phyloP scores from a whole-genome alignment of 2,888 invertebrate genomes.

The Parapristionchus giblindavisi region DNA sequence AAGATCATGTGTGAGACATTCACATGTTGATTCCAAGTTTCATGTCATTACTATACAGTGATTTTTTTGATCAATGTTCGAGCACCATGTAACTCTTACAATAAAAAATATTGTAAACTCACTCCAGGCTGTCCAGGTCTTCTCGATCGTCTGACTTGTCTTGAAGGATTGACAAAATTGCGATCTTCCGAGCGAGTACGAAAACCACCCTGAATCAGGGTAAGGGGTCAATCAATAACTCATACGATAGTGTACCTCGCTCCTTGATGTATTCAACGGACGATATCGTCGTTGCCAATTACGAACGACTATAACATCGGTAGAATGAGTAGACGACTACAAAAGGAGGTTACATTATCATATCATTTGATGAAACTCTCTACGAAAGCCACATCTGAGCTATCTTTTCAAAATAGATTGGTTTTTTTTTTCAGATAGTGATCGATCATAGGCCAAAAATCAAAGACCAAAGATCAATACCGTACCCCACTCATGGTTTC shows the following conservation, averaged over 20 bases:
- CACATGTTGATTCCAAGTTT: background rate
- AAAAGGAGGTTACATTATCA: background rate
- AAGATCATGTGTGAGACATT: too few relatives aligned
- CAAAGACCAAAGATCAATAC: background rate
- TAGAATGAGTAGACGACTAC: constrained; percentile 19
- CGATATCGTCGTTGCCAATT: constrained; percentile 56
- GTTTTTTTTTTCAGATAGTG: background rate
- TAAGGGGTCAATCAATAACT: background rate
- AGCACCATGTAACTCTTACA: background rate
- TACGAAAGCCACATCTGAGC: too few relatives aligned
- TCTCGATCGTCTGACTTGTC: constrained; percentile 22
- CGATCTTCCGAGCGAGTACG: constrained; percentile 28
- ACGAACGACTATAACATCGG: constrained; percentile 52
- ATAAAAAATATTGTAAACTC: too few relatives aligned
- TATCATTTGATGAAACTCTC: too few relatives aligned
- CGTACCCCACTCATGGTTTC: constrained; percentile 21
- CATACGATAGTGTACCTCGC: constrained; percentile 39
- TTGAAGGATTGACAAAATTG: constrained; percentile 28
- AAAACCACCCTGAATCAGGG: constrained; percentile 14
- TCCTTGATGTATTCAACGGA: constrained; percentile 44
- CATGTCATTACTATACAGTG: background rate
- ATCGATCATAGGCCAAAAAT: background rate
- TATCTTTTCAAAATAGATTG: too few relatives aligned
- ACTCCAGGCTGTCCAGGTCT: constrained; percentile 12
- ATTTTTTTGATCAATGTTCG: background rate